phyloP scores from a whole-genome alignment of 2,113 vertebrate species.

The Sinosuthora webbiana region DNA sequence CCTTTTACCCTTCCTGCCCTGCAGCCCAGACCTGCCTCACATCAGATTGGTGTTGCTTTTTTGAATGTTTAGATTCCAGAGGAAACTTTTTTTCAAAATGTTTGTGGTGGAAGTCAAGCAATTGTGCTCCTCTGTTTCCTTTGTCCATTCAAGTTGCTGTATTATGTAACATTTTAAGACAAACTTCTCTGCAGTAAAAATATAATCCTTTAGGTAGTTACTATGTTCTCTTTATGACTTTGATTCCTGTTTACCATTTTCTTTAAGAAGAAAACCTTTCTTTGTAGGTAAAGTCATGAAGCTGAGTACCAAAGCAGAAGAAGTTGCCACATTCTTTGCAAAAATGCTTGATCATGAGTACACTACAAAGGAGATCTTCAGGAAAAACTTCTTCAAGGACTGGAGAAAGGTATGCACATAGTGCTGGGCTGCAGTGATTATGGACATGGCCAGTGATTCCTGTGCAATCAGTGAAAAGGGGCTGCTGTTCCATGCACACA shows the following conservation, averaged over 20 bases:
- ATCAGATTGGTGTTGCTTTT: neutral
- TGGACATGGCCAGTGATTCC: neutral
- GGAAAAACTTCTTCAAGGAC: conserved; percentile 97
- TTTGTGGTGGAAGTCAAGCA: conserved; percentile 9
- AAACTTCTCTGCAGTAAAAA: neutral
- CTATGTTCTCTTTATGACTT: neutral
- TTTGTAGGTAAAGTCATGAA: conserved; percentile 88
- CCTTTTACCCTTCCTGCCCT: conserved; percentile 51
- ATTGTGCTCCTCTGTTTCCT: neutral
- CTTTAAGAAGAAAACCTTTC: conserved; percentile 48
- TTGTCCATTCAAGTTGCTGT: neutral
- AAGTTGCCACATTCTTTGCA: conserved; percentile 95
- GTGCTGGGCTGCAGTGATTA: neutral
- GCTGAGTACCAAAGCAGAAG: conserved; percentile 89
- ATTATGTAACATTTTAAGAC: neutral
- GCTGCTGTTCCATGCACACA: neutral
- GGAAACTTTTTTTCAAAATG: conserved; percentile 1
- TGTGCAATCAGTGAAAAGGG: neutral
- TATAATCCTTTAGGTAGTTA: neutral
- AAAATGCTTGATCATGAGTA: conserved; percentile 99
- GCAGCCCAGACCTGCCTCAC: neutral
- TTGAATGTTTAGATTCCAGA: conserved; percentile 9
- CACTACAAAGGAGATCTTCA: conserved; percentile 96
- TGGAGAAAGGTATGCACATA: conserved; percentile 87
- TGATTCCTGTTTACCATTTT: neutral